A percentile compares a stretch with the other conserved stretches of the same genome.
These are phyloP conservation scores for Bubo scandiacus DNA, from an alignment of 2,113 vertebrate genomes.

Conservation along the genomic window DNA sequence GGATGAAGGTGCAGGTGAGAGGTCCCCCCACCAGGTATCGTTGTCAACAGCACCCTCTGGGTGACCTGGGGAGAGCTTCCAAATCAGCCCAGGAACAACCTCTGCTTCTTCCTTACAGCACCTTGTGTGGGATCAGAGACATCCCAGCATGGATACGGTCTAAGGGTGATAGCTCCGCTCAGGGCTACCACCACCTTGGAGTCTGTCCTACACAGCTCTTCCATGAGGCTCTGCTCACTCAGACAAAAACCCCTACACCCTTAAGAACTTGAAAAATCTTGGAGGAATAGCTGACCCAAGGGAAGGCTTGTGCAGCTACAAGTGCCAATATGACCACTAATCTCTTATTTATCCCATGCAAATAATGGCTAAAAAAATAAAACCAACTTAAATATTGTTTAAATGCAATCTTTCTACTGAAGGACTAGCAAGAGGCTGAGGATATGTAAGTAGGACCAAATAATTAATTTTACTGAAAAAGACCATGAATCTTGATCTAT, in stretches of 20 bases:
- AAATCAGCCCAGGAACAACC: not conserved
- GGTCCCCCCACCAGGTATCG: fast-evolving
- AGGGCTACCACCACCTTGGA: not conserved
- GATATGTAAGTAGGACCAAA: not conserved
- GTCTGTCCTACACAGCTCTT: not conserved
- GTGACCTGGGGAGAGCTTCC: not conserved
- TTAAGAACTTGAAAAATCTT: not conserved
- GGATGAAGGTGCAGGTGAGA: not conserved
- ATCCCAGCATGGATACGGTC: not conserved
- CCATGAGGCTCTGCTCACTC: not conserved
- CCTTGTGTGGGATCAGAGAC: not conserved
- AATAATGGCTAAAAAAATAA: not conserved
- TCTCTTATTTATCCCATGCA: not conserved
- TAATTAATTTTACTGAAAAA: not conserved
- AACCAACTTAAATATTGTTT: not conserved
- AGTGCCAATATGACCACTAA: not conserved
- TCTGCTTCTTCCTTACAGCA: not conserved
- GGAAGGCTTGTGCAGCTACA: not conserved
- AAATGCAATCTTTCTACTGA: not conserved
- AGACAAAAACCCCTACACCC: not conserved
- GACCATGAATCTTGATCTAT: not conserved
- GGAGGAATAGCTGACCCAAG: not conserved
- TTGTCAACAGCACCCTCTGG: not conserved
- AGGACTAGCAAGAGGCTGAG: not conserved
- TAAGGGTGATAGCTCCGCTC: not conserved